These are phyloP conservation scores for Tenthredo notha DNA, from an alignment of 2,888 invertebrate species.

Conservation along the genomic window DNA sequence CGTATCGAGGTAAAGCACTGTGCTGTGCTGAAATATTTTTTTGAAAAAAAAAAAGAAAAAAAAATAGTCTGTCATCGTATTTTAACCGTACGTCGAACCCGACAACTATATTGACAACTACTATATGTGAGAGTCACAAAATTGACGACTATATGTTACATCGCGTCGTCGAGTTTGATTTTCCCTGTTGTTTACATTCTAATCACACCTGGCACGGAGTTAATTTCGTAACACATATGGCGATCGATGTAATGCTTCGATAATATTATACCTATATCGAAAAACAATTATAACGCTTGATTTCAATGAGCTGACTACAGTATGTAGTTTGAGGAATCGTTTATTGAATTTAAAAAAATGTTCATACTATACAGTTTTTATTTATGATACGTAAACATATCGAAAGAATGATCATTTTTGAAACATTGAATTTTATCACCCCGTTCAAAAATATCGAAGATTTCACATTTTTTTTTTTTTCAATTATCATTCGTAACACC, in stretches of 20 bases:
- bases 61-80: constrained; percentile 15
- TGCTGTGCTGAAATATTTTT: background rate
- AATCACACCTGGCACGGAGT: constrained; percentile 2
- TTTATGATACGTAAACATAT: background rate
- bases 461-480: background rate
- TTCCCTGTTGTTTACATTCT: constrained; percentile 25
- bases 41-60: constrained; percentile 20
- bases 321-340: background rate
- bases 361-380: background rate
- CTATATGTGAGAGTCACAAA: background rate
- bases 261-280: background rate
- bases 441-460: background rate
- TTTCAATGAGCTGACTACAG: background rate
- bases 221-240: constrained; percentile 10
- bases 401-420: background rate
- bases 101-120: background rate
- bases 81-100: constrained; percentile 33
- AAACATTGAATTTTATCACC: background rate
- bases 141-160: background rate
- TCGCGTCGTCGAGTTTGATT: background rate
- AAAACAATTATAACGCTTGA: background rate
- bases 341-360: background rate
- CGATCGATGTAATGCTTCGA: constrained; percentile 19
- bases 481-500: background rate
- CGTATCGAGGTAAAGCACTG: background rate